Conservation (phyloP, 2,797 vertebrate species). For the Heteromormyrus szaboi region DNA sequence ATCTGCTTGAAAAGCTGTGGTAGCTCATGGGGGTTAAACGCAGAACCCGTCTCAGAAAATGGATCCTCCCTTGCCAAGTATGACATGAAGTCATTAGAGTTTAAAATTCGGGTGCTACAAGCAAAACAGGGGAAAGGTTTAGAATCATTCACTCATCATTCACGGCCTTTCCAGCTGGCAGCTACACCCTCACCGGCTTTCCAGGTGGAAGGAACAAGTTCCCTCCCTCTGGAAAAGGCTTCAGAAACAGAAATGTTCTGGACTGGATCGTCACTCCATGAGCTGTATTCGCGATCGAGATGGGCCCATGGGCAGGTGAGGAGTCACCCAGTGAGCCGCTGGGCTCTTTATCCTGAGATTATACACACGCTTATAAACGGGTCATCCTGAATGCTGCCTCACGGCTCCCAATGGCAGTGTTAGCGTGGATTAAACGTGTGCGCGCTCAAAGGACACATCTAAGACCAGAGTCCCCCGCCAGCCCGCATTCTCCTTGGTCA, state of each 20-base stretch:
- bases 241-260: conserved; percentile 11
- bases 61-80: conserved; percentile 17
- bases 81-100: not conserved
- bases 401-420: conserved; percentile 15
- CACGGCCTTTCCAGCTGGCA: not conserved
- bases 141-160: conserved; percentile 14
- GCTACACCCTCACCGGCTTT: not conserved
- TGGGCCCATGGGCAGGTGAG: conserved; percentile 18
- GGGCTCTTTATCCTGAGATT: conserved; percentile 57
- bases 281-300: conserved; percentile 25
- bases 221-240: not conserved
- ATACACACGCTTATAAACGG: conserved; percentile 32
- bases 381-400: conserved; percentile 15
- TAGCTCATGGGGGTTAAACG: conserved; percentile 28
- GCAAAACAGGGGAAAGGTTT: conserved; percentile 5
- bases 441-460: conserved; percentile 36
- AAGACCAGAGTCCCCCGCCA: conserved; percentile 23
- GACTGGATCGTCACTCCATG: conserved; percentile 23
- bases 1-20: conserved; percentile 40
- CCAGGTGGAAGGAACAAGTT: not conserved
- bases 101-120: not conserved
- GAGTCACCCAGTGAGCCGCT: not conserved
- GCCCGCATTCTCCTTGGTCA: conserved; percentile 17
- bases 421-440: conserved; percentile 35
- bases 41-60: conserved; percentile 19